These are phyloP conservation scores for Penaeus chinensis DNA, from an alignment of 1,140 invertebrate species.

Conservation along the genomic window DNA sequence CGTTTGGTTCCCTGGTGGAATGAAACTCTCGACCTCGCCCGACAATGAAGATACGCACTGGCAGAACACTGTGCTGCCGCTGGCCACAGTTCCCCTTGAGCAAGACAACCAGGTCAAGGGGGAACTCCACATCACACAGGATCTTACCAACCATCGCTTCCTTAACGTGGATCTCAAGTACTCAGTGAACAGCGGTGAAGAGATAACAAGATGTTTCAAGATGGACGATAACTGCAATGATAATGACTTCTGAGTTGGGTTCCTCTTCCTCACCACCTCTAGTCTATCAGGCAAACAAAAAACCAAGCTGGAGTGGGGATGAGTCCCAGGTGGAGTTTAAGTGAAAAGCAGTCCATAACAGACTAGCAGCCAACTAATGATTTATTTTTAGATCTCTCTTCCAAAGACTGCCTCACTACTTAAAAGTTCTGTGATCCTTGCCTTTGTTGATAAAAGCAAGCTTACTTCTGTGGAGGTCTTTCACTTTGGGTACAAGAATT, in stretches of 20 bases:
- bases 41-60: conserved; percentile 64
- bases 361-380: background rate
- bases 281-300: conserved; percentile 8
- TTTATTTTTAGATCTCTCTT: conserved; percentile 54
- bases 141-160: conserved; percentile 52
- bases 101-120: conserved; percentile 53
- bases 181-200: conserved; percentile 41
- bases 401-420: conserved; percentile 50
- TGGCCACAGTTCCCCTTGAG: conserved; percentile 47
- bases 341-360: background rate
- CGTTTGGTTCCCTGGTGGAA: conserved; percentile 66
- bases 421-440: conserved; percentile 51
- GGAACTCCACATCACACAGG: conserved; percentile 56
- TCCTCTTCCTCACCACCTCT: conserved; percentile 8
- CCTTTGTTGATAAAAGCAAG: conserved; percentile 50
- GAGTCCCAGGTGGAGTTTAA: conserved; percentile 4
- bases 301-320: background rate
- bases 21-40: conserved; percentile 66
- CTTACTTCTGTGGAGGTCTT: conserved; percentile 42
- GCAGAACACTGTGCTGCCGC: conserved; percentile 62
- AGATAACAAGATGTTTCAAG: conserved; percentile 49
- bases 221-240: conserved; percentile 63
- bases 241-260: conserved; percentile 56
- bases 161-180: conserved; percentile 56
- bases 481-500: conserved; percentile 50